phyloP scores from a whole-genome alignment of 2,113 vertebrate species.

The Rattus rattus region DNA sequence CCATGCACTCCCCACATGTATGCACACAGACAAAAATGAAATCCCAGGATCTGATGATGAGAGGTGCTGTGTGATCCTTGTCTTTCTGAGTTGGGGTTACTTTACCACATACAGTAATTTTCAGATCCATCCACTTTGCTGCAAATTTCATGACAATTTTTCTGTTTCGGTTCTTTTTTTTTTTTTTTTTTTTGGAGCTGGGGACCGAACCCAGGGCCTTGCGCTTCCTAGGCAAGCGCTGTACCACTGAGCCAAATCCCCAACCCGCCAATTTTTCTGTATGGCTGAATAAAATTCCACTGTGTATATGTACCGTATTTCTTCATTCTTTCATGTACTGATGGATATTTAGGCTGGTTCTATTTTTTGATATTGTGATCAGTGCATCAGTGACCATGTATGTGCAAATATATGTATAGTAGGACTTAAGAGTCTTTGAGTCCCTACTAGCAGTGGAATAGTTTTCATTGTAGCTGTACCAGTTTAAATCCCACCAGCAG shows the following conservation, averaged over 20 bases:
- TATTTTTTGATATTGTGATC: too few species aligned
- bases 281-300: neutral
- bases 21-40: neutral
- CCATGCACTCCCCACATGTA: neutral
- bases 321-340: neutral
- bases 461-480: neutral
- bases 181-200: too few species aligned
- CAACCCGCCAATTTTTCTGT: neutral
- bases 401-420: neutral
- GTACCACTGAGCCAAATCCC: too few species aligned
- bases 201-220: too few species aligned
- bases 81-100: neutral
- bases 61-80: neutral
- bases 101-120: neutral
- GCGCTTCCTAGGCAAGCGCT: too few species aligned
- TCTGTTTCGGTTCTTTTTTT: too few species aligned
- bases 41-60: neutral
- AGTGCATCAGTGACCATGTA: neutral
- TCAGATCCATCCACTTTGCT: neutral
- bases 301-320: neutral
- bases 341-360: neutral
- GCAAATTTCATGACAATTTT: neutral
- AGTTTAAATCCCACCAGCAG: neutral
- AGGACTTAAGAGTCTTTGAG: neutral
- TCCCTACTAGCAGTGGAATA: neutral